phyloP scores from a whole-genome alignment of 2,888 invertebrate genomes.

The Drosophila prolongata region DNA sequence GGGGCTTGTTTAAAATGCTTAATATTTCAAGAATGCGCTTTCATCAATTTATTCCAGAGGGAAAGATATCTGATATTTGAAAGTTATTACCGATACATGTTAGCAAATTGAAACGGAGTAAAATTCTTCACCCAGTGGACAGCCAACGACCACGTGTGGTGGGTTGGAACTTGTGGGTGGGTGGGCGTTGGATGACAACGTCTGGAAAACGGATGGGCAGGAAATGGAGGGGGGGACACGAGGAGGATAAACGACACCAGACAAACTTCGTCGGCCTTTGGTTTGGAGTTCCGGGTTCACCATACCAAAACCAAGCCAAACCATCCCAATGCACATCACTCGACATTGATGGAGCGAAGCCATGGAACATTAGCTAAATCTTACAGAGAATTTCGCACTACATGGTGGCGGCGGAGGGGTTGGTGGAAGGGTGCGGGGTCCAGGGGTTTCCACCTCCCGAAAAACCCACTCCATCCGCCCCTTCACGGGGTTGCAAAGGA shows the following conservation, averaged over 20 bases:
- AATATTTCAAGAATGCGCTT: conserved; percentile 4
- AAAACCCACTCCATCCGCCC: neutral
- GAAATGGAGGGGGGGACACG: neutral
- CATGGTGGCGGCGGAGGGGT: neutral
- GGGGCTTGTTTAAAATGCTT: neutral
- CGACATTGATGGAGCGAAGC: conserved; percentile 70
- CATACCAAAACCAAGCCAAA: neutral
- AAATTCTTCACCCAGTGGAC: conserved; percentile 1
- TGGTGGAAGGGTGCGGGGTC: neutral
- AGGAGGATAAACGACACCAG: conserved; percentile 36
- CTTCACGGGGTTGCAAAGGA: conserved; percentile 40
- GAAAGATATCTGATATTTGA: conserved; percentile 12
- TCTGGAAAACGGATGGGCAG: conserved; percentile 12
- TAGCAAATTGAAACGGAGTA: conserved; percentile 6
- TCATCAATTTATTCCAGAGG: neutral
- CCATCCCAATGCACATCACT: neutral
- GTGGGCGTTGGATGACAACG: conserved; percentile 13
- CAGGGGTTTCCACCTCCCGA: conserved; percentile 1
- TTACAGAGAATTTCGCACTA: conserved; percentile 64
- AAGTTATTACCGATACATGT: conserved; percentile 1
- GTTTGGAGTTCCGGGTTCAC: conserved; percentile 29
- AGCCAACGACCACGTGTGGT: conserved; percentile 26
- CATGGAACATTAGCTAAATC: conserved; percentile 72
- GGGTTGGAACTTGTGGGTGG: neutral
- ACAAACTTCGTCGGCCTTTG: conserved; percentile 26